These are phyloP conservation scores for Lepidurus apus DNA, from an alignment of 1,140 invertebrate species.

Conservation along the genomic window DNA sequence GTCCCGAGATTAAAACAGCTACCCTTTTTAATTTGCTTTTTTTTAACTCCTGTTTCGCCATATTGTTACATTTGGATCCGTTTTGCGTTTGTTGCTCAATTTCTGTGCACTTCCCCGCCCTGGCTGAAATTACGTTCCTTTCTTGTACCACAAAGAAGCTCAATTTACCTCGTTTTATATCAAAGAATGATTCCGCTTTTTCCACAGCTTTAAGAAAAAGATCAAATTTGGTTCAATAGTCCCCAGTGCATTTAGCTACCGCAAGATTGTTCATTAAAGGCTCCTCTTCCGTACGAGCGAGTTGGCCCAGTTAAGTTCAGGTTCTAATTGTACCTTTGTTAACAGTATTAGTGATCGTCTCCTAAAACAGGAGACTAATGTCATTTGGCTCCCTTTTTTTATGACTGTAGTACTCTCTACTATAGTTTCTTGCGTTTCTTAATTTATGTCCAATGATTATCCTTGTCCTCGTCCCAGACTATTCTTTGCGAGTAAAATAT, in stretches of 20 bases:
- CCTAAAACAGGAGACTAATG: not conserved
- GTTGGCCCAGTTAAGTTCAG: not conserved
- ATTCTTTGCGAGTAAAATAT: not conserved
- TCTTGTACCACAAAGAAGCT: not conserved
- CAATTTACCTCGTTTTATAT: slow-evolving; percentile 9
- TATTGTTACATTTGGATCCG: not conserved
- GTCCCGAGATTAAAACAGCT: too few relatives aligned
- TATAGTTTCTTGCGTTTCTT: not conserved
- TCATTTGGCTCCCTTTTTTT: not conserved
- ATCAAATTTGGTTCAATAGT: not conserved
- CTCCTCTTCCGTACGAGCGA: not conserved
- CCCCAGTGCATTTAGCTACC: not conserved
- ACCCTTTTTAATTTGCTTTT: not conserved
- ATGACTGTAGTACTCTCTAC: not conserved
- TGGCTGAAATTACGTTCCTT: not conserved
- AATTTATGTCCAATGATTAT: not conserved
- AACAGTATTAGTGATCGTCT: slow-evolving; percentile 16
- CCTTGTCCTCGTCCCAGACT: not conserved
- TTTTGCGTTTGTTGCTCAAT: slow-evolving; percentile 17
- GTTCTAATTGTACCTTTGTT: slow-evolving; percentile 2
- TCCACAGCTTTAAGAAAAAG: not conserved
- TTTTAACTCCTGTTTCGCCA: not conserved
- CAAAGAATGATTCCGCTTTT: not conserved
- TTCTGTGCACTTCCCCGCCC: not conserved
- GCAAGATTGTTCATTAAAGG: not conserved